These are phyloP conservation scores for Pseudomyrmex cubaensis DNA, from an alignment of 1,140 invertebrate species.

Conservation along the genomic window DNA sequence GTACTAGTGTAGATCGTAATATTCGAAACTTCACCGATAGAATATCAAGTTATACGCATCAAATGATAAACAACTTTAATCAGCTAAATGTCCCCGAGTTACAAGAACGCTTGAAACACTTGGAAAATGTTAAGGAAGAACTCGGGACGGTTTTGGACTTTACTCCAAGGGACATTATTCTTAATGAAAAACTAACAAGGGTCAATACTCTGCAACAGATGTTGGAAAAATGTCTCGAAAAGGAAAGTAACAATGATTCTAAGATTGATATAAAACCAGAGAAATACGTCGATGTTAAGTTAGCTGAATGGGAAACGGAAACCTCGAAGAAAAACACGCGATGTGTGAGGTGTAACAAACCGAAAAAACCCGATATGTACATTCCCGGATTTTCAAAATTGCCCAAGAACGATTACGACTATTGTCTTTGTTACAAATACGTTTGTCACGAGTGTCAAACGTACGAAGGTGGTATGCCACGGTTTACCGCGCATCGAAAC, in stretches of 20 bases:
- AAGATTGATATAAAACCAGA: too few relatives aligned
- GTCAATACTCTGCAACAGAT: slow-evolving; percentile 64
- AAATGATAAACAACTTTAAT: slow-evolving; percentile 72
- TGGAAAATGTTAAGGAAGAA: slow-evolving; percentile 62
- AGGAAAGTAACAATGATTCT: slow-evolving; percentile 7
- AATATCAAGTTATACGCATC: slow-evolving; percentile 58
- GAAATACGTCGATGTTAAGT: background rate
- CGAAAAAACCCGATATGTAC: slow-evolving; percentile 75
- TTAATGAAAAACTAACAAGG: slow-evolving; percentile 63
- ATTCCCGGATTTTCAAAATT: slow-evolving; percentile 77
- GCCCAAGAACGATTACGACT: slow-evolving; percentile 61
- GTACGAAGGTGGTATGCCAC: slow-evolving; percentile 72
- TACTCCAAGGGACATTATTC: slow-evolving; percentile 32
- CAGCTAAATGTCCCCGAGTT: slow-evolving; percentile 68
- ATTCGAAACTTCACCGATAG: background rate
- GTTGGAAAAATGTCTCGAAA: slow-evolving; percentile 48
- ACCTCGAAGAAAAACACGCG: background rate
- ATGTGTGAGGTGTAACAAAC: slow-evolving; percentile 74
- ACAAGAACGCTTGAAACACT: slow-evolving; percentile 66
- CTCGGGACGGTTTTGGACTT: slow-evolving; percentile 64
- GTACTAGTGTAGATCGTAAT: background rate
- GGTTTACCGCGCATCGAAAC: slow-evolving; percentile 77
- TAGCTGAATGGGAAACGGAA: slow-evolving; percentile 58
- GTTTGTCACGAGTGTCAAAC: slow-evolving; percentile 78
- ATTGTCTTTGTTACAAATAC: slow-evolving; percentile 79